Evolutionary conservation across 2,113 vertebrate species (phyloP).

Genomic region (Falco punctatus): DNA sequence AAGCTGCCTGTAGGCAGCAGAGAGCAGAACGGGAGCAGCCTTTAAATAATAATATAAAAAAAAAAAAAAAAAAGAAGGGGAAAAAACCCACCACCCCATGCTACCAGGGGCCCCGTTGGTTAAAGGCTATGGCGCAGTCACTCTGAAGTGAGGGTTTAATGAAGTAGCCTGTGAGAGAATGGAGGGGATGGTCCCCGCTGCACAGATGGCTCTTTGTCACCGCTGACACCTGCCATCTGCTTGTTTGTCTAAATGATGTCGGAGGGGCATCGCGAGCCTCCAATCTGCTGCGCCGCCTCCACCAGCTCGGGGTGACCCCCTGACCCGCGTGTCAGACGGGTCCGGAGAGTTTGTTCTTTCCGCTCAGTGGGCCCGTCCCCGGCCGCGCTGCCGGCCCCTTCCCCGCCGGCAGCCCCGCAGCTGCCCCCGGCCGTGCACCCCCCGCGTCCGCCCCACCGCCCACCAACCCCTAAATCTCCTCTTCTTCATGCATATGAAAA

Average conservation of each 20-base stretch:
- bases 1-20: background rate
- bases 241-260: slow-evolving; percentile 87
- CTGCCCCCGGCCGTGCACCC: slow-evolving; percentile 38
- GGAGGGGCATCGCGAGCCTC: slow-evolving; percentile 80
- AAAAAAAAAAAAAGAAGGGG: background rate
- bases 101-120: slow-evolving; percentile 60
- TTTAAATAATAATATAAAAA: slow-evolving; percentile 10
- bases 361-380: slow-evolving; percentile 66
- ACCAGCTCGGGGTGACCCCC: slow-evolving; percentile 79
- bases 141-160: slow-evolving; percentile 85
- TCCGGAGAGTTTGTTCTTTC: slow-evolving; percentile 79
- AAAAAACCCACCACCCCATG: background rate
- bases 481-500: slow-evolving; percentile 68
- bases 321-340: slow-evolving; percentile 85
- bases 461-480: slow-evolving; percentile 41
- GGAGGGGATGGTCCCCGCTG: slow-evolving; percentile 82
- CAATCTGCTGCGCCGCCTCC: slow-evolving; percentile 83
- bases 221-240: slow-evolving; percentile 98
- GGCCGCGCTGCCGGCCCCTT: slow-evolving; percentile 19
- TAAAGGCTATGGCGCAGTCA: slow-evolving; percentile 66
- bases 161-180: slow-evolving; percentile 83
- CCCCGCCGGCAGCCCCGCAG: slow-evolving; percentile 63
- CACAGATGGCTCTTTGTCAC: slow-evolving; percentile 99
- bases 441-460: background rate
- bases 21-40: slow-evolving; percentile 10